Percentiles rank a stretch among this genome's conserved stretches.
Evolutionary conservation across 2,113 vertebrate genomes (phyloP).

Genomic region (Aspiorhynchus laticeps): DNA sequence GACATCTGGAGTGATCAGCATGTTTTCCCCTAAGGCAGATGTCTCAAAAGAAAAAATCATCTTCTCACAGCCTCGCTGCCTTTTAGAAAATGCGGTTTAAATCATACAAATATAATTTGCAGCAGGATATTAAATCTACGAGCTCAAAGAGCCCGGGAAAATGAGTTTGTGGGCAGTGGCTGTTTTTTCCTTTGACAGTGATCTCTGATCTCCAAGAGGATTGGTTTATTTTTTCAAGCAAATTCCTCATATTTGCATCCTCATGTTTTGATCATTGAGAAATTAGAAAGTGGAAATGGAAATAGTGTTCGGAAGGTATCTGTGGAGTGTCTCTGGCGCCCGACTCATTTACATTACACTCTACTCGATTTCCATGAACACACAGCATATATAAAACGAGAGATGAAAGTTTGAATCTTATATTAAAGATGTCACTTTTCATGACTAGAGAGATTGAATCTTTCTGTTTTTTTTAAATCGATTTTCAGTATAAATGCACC

Average conservation of each 20-base stretch:
- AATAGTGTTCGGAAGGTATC: background rate
- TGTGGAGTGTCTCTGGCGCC: background rate
- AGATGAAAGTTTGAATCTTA: background rate
- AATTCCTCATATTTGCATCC: conserved; percentile 5
- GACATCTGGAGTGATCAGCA: conserved; percentile 32
- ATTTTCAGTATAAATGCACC: background rate
- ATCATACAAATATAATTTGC: conserved; percentile 48
- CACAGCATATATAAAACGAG: background rate
- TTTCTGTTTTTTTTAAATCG: background rate
- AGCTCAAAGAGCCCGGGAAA: conserved; percentile 25
- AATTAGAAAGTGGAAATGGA: background rate
- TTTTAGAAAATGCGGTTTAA: conserved; percentile 47
- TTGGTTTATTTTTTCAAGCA: conserved; percentile 34
- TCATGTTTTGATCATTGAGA: background rate
- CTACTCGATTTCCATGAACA: background rate
- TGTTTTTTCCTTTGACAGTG: conserved; percentile 14
- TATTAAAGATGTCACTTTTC: background rate
- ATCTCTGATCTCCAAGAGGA: conserved; percentile 11
- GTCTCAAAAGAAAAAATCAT: conserved; percentile 40
- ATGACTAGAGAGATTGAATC: background rate
- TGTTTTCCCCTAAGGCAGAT: conserved; percentile 18
- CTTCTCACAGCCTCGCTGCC: conserved; percentile 35
- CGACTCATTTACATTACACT: background rate
- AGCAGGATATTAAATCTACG: conserved; percentile 49
- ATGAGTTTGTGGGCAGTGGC: conserved; percentile 48